Percentiles rank a stretch among this genome's conserved stretches.
phyloP scores from a whole-genome alignment of 2,888 invertebrate genomes.

The Meandrusa payeni region DNA sequence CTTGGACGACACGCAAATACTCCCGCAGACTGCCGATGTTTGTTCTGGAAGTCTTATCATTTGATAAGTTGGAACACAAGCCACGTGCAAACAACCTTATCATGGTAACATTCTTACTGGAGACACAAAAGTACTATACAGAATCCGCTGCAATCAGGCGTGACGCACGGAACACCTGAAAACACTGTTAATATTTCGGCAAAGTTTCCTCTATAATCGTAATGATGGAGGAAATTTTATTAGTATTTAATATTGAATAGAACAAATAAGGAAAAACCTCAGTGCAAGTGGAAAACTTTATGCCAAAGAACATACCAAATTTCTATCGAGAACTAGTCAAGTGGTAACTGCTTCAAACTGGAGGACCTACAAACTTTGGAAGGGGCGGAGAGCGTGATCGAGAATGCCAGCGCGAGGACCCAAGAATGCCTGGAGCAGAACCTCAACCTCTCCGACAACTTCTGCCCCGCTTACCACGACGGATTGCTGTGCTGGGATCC shows the following conservation, averaged over 20 bases:
- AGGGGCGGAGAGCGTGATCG: constrained; percentile 53
- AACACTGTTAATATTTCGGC: constrained; percentile 13
- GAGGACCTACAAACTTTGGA: constrained; percentile 72
- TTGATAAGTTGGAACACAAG: constrained; percentile 79
- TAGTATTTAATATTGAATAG: constrained; percentile 32
- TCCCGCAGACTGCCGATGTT: constrained; percentile 71
- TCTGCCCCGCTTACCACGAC: constrained; percentile 87
- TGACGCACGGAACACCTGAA: constrained; percentile 51
- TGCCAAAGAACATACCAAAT: constrained; percentile 50
- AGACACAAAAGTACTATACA: constrained; percentile 56
- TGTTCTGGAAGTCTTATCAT: constrained; percentile 70
- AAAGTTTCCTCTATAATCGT: constrained; percentile 9
- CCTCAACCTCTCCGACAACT: constrained; percentile 44
- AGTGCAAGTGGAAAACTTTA: constrained; percentile 33
- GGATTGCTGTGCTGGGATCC: constrained; percentile 92
- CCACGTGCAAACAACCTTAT: constrained; percentile 72
- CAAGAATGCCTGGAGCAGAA: constrained; percentile 61
- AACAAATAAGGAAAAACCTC: constrained; percentile 25
- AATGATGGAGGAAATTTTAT: constrained; percentile 25
- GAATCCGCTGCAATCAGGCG: constrained; percentile 51
- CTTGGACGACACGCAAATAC: constrained; percentile 73
- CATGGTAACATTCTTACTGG: constrained; percentile 68
- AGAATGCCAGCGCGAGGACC: constrained; percentile 56
- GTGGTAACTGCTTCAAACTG: constrained; percentile 58
- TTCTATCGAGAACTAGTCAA: constrained; percentile 40